Percentiles rank a stretch among this genome's conserved stretches.
Evolutionary conservation across 2,888 invertebrate species (phyloP).

Genomic region (Plebejus argus): DNA sequence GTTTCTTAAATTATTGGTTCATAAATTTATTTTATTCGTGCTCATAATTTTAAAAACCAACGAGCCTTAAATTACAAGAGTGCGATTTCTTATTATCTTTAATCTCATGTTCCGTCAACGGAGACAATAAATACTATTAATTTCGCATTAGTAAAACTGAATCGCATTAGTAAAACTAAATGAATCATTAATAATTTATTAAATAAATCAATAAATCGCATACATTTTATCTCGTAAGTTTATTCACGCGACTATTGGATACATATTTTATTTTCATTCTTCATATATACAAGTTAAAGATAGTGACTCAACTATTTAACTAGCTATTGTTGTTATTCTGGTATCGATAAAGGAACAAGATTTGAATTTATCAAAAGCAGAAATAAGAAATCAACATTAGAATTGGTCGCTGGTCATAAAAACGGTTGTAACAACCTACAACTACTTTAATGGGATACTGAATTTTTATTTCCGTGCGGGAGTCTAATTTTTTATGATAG

Average conservation of each 20-base stretch:
- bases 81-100: constrained; percentile 8
- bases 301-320: neutral
- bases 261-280: neutral
- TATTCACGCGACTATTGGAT: neutral
- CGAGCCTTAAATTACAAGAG: neutral
- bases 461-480: neutral
- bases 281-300: neutral
- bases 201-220: neutral
- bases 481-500: neutral
- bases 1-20: constrained; percentile 12
- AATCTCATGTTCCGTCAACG: neutral
- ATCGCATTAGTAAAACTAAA: neutral
- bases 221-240: neutral
- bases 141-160: neutral
- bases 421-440: constrained; percentile 14
- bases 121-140: neutral
- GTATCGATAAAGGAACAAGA: constrained; percentile 1
- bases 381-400: neutral
- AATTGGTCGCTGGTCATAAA: neutral
- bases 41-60: neutral
- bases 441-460: neutral
- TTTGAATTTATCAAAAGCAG: neutral
- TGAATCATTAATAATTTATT: neutral
- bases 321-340: neutral
- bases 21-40: neutral